A percentile compares a stretch with the other conserved stretches of the same genome.
Evolutionary conservation across 2,888 invertebrate genomes (phyloP).

Genomic region (Anticlea derivata): DNA sequence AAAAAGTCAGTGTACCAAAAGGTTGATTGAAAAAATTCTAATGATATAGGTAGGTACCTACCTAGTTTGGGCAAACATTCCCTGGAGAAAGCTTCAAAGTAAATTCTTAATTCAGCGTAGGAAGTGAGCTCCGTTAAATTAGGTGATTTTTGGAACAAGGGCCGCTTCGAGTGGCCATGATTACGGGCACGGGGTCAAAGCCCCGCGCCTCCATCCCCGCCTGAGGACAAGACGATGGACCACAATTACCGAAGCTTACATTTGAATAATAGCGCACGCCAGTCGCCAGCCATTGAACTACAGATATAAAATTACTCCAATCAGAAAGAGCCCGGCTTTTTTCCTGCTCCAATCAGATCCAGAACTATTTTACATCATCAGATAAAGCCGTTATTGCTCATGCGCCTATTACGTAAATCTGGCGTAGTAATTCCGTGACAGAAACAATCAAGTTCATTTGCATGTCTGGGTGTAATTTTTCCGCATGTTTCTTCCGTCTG

Average conservation of each 20-base stretch:
- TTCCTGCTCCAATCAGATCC: conserved; percentile 26
- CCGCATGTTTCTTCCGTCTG: conserved; percentile 54
- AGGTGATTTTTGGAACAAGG: conserved; percentile 21
- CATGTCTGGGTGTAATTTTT: conserved; percentile 58
- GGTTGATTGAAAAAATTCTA: no score
- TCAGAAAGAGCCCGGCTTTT: conserved; percentile 26
- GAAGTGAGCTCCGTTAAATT: conserved; percentile 10
- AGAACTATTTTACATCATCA: conserved; percentile 28
- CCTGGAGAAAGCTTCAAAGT: conserved; percentile 12
- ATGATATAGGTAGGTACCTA: no score
- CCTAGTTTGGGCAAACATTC: conserved; percentile 1
- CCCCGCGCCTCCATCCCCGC: conserved; percentile 41
- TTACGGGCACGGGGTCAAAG: conserved; percentile 65
- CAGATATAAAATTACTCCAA: conserved; percentile 37
- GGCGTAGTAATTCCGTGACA: conserved; percentile 53
- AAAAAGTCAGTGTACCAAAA: no score
- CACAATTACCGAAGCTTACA: conserved; percentile 40
- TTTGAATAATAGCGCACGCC: conserved; percentile 37
- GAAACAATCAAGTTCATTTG: conserved; percentile 60
- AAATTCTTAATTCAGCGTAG: conserved; percentile 11
- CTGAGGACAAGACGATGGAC: conserved; percentile 31
- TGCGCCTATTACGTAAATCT: conserved; percentile 36
- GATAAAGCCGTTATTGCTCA: conserved; percentile 30
- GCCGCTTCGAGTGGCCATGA: conserved; percentile 46
- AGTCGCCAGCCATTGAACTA: conserved; percentile 25